Base-by-base conservation (phyloP, 2,113 vertebrate species). In the Psephotus haematonotus region DNA sequence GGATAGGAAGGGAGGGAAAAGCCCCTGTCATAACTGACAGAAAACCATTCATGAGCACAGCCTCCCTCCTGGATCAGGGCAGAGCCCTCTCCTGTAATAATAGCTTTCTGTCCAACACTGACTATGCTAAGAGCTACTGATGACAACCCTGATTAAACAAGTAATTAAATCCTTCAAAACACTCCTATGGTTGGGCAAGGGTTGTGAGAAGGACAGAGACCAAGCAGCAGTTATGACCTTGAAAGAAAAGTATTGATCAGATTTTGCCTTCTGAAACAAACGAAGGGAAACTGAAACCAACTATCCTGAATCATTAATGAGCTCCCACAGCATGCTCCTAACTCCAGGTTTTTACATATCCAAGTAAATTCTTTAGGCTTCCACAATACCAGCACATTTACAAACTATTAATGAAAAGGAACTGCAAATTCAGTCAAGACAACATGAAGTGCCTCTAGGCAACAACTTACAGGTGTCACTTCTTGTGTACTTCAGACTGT, bases 281-380 rank as follows among this genome's bases (percentile, higher is more conserved):
- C 93, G 94, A 97, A 60, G 93, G 93, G 91, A 98, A 99, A 98
- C 95, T 97, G 98, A 99, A 98, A 98, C 98, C 98, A 95, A 94
- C 86, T 83, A 95, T 96, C 96, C 97, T 99, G 98, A 99, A 99
- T 99, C 98, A 98, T 99, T 99, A 97, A 99, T 98, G 98, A 97
- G 88, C 80, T 87, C 86, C 82, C 91, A 88, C 62, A 91, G 97
- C 85, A 81, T 67, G 93, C 82, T 86, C 74, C 94, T 93, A 91
- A 76, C 47, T 94, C 70, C 75, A 69, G 9, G 53, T 92, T 82
- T 86, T 52, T 11, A 83, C 35, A 17, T 29, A 82, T 44, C 17
- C 35, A 88, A 90, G 52, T 33, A 8, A 28, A 37, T 71, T 65
- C 31, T 57, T 69, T 27, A 79, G 53, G 33, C 64, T 93, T 95